Base-by-base conservation (phyloP, 1,140 invertebrate species). In the Zophobas atratus region DNA sequence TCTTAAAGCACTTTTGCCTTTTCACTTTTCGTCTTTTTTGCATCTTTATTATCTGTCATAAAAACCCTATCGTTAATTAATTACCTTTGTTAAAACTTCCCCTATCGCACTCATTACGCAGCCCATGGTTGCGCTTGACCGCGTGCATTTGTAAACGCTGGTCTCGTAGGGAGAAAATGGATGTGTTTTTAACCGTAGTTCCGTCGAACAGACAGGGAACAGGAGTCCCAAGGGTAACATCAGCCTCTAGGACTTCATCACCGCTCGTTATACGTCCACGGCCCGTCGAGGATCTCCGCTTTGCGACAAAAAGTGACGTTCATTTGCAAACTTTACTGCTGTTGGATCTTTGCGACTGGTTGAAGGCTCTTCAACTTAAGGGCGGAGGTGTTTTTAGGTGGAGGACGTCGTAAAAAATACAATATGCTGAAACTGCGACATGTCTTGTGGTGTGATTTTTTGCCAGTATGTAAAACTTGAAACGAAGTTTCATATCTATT, bases 311-410 rank as follows among this genome's bases (percentile, higher is more conserved):
- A 75, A 75, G 39, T 75, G 73, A 75, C 73, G 56, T 75, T 75
- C 73, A 75, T 75, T 75, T 75, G 73, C 73, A 75, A 75, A 75
- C 73, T 75, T 75, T 75, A 75, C 73, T 57, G 56, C 73, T 36
- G 39, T 20, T 67, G 38, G 38, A 8, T 67, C 60, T 36, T 43
- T 67, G 2, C 56, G n/a, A 32, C 60, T 39, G 60, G 60, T 46
- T 36, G 39, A 67, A 67, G 60, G 38, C 60, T 67, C 60, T 67
- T 46, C 38, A 67, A 6, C 32, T 67, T 2, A 41, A 67, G 60
- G 39, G 38, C 20, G 60, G 60, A 20, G n/a, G 49, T 6, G 49
- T 51, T 51, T 51, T 51, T 51, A 20, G 20, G 20, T 20, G 20
- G 20, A 20, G 20, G 5, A 55, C 53, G 53, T 55, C 53, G 53